Evolutionary conservation across 2,888 invertebrate genomes (phyloP).

Genomic region (Boloria euphrosyne): DNA sequence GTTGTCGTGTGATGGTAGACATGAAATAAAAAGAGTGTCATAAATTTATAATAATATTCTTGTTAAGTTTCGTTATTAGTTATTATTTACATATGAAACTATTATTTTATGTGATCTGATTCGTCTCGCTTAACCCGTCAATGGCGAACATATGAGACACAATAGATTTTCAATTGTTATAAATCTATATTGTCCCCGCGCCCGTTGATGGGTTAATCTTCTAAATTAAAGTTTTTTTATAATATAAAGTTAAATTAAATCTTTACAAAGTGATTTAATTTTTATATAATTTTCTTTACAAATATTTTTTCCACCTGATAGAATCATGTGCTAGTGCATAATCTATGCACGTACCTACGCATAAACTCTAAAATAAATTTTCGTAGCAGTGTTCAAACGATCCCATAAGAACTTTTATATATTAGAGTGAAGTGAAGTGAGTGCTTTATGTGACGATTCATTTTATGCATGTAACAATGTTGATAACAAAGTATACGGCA

Average conservation of each 20-base stretch:
- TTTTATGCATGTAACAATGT: slow-evolving; percentile 68
- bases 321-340: not conserved
- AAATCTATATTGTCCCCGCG: too few species aligned
- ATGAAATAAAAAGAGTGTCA: not conserved
- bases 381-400: not conserved
- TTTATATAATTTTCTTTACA: not conserved
- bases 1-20: slow-evolving; percentile 49
- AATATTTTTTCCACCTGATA: not conserved
- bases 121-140: too few species aligned
- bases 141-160: too few species aligned
- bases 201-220: too few species aligned
- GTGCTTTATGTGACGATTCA: slow-evolving; percentile 20
- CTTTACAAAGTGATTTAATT: too few species aligned
- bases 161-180: too few species aligned
- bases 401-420: not conserved
- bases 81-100: too few species aligned
- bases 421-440: slow-evolving; percentile 5
- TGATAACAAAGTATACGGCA: slow-evolving; percentile 88
- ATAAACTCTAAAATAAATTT: not conserved
- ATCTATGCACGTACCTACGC: too few species aligned
- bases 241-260: too few species aligned
- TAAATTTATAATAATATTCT: not conserved
- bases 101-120: too few species aligned
- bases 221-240: too few species aligned
- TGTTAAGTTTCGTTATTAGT: too few species aligned